Percentiles rank a stretch among this genome's conserved stretches.
Conservation (phyloP, 1,140 invertebrate species). For the Meloidogyne hapla region DNA sequence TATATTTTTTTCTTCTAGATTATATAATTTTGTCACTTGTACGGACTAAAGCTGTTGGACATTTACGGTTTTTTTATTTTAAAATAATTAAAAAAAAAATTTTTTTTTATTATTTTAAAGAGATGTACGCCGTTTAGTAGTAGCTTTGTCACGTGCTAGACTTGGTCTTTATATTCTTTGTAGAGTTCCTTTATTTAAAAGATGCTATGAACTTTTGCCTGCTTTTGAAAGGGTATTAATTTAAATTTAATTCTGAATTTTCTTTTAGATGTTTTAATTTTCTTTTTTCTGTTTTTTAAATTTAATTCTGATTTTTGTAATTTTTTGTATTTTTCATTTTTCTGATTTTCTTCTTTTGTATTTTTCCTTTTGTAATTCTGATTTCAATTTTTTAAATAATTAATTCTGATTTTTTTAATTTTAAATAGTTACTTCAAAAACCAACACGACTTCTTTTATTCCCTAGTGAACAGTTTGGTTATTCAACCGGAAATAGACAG, state of each 20-base stretch:
- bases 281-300: slow-evolving; percentile 11
- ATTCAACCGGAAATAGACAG: slow-evolving; percentile 10
- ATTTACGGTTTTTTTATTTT: slow-evolving; percentile 70
- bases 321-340: too few relatives aligned
- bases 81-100: not conserved
- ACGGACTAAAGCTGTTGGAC: slow-evolving; percentile 89
- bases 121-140: slow-evolving; percentile 90
- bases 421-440: slow-evolving; percentile 37
- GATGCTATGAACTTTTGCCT: slow-evolving; percentile 92
- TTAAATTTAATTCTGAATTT: not conserved
- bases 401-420: not conserved
- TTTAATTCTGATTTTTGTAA: too few relatives aligned
- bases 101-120: slow-evolving; percentile 64
- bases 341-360: too few relatives aligned
- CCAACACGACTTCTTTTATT: slow-evolving; percentile 53
- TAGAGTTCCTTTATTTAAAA: slow-evolving; percentile 83
- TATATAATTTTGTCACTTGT: slow-evolving; percentile 94
- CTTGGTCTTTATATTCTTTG: slow-evolving; percentile 95
- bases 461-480: slow-evolving; percentile 47
- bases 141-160: slow-evolving; percentile 95
- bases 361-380: too few relatives aligned
- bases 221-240: slow-evolving; percentile 80
- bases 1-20: slow-evolving; percentile 66
- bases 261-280: not conserved
- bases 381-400: too few relatives aligned